Percentiles rank a stretch among this genome's conserved stretches.
These are phyloP conservation scores for Staurois parvus DNA, from an alignment of 2,797 vertebrate genomes.

Conservation along the genomic window DNA sequence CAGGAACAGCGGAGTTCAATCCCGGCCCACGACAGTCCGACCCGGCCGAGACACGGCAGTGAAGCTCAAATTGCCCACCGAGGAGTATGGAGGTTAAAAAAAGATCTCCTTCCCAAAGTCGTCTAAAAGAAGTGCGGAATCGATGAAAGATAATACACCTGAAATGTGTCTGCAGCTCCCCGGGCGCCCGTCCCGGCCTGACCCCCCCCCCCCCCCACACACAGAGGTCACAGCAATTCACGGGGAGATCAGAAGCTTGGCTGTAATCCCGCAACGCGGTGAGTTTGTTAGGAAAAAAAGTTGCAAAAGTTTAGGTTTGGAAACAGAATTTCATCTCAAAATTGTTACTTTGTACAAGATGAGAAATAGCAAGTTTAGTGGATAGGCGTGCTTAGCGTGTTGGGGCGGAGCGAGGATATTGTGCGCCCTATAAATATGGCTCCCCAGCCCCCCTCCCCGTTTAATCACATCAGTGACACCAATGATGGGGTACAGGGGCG, in stretches of 20 bases:
- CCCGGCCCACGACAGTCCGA: slow-evolving; percentile 15
- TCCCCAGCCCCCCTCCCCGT: too few relatives aligned
- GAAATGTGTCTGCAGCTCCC: background rate
- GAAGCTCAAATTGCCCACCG: slow-evolving; percentile 43
- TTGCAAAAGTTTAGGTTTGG: background rate
- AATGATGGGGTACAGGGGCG: too few relatives aligned
- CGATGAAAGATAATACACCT: slow-evolving; percentile 50
- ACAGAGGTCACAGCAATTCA: background rate
- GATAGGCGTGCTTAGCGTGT: too few relatives aligned
- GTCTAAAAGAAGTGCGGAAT: slow-evolving; percentile 20
- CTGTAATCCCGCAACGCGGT: background rate
- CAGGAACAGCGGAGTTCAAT: slow-evolving; percentile 34
- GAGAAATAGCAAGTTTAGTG: too few relatives aligned
- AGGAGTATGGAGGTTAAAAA: slow-evolving; percentile 52
- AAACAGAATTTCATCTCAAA: background rate
- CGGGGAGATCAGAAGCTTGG: background rate
- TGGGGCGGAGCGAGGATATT: too few relatives aligned
- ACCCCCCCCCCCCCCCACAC: too few relatives aligned
- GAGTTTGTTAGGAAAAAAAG: background rate
- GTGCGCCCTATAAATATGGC: too few relatives aligned
- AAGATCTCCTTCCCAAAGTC: slow-evolving; percentile 39
- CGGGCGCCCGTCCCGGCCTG: background rate
- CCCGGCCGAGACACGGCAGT: background rate
- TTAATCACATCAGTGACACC: too few relatives aligned
- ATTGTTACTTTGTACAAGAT: too few relatives aligned